These are phyloP conservation scores for Tiphia femorata DNA, from an alignment of 2,888 invertebrate species.

Conservation along the genomic window DNA sequence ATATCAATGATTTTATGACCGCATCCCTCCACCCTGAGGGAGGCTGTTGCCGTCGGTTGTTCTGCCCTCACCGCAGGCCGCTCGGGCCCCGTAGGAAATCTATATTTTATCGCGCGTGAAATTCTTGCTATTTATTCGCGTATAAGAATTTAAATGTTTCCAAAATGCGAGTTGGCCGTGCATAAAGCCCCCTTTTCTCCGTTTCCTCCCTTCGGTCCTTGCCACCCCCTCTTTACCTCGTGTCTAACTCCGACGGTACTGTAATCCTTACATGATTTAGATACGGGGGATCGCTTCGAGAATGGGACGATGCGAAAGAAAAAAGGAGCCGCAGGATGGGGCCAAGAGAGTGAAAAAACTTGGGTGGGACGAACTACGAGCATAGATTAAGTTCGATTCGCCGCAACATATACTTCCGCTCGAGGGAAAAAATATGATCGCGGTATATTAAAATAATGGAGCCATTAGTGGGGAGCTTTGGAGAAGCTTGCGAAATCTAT, in stretches of 20 bases:
- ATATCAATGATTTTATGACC: constrained; percentile 70
- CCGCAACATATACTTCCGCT: constrained; percentile 56
- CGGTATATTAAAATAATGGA: constrained; percentile 67
- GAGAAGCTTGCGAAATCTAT: constrained; percentile 55
- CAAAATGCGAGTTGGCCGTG: constrained; percentile 58
- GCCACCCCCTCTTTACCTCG: constrained; percentile 8
- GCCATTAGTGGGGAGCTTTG: constrained; percentile 60
- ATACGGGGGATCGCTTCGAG: constrained; percentile 51
- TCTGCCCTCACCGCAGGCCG: constrained; percentile 26
- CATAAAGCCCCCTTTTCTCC: constrained; percentile 33
- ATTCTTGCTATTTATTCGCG: constrained; percentile 70
- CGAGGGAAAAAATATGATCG: constrained; percentile 60
- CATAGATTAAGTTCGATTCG: constrained; percentile 63
- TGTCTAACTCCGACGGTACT: constrained; percentile 17
- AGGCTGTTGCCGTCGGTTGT: constrained; percentile 32
- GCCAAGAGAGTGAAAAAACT: constrained; percentile 22
- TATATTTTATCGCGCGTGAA: constrained; percentile 70
- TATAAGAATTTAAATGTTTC: constrained; percentile 70
- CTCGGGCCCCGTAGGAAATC: constrained; percentile 61
- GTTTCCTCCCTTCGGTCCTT: constrained; percentile 7
- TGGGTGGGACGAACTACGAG: constrained; percentile 41
- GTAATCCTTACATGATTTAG: constrained; percentile 67
- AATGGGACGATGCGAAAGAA: constrained; percentile 22
- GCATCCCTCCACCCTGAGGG: constrained; percentile 47
- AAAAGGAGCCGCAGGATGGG: constrained; percentile 17